Base-by-base conservation (phyloP, 2,113 vertebrate species). In the Mustela lutreola region DNA sequence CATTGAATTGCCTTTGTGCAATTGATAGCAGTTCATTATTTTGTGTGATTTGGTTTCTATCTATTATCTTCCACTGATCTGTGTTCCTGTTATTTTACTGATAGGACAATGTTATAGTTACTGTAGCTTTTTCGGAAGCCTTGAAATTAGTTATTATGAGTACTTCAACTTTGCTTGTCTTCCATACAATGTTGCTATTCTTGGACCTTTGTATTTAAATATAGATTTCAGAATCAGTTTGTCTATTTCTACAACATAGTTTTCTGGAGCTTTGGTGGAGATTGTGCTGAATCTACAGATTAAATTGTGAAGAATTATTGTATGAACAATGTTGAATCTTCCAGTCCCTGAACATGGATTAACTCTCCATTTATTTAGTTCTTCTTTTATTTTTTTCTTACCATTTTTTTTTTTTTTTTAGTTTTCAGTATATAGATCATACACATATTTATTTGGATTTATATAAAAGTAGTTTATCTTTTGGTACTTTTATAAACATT, bases 201-300 rank as follows among this genome's bases (percentile, higher is more conserved):
- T 48, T 58, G 28, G 14, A 79, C 31, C 10, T 85, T 85, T 80
- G 19, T 39, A 75, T 97, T 85, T 16, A 22, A 28, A 28, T 63
- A 53, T 85, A 93, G 70, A 80, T 85, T 26, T 84, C 89, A 63
- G 62, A 92, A 71, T 89, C 10, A 89, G 3, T 84, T 62, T 92
- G 36, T 33, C 62, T 11, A 26, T 33, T 14, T 33, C 45, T 80
- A 67, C 39, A 76, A 70, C n/a, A 12, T 11, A 80, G 19, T 5
- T 26, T 71, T 22, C 73, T 85, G 18, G 24, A 86, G 85, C 80
- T 85, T 92, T 65, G 26, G 71, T 22, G 65, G 79, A 89, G 45
- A 58, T 45, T 50, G 3, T 62, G 24, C 14, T 65, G 10, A 95
- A 90, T 71, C 22, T 83, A 39, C 5, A 89, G 36, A 80, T n/a